Evolutionary conservation across 2,888 invertebrate species (phyloP).

Genomic region (Tuberolachnus salignus): DNA sequence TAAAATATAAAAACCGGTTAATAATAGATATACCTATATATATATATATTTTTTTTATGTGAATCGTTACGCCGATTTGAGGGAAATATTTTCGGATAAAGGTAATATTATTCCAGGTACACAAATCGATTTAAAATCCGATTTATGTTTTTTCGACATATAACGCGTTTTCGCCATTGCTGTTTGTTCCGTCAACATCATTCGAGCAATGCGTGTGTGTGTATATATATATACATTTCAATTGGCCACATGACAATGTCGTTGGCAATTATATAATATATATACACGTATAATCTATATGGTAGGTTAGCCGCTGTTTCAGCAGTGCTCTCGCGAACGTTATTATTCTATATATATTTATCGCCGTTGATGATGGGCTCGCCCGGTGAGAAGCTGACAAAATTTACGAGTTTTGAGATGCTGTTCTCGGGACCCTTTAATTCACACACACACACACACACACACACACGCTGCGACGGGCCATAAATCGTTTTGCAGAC

Average conservation of each 20-base stretch:
- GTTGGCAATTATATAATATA: not conserved
- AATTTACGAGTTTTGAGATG: slow-evolving; percentile 36
- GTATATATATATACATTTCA: slow-evolving; percentile 15
- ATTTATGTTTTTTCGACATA: slow-evolving; percentile 10
- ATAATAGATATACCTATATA: no score
- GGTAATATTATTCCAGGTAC: no score
- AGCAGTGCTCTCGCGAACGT: not conserved
- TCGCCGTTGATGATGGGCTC: not conserved
- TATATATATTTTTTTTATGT: no score
- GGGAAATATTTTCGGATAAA: no score
- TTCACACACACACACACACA: slow-evolving; percentile 17
- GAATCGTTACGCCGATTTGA: no score
- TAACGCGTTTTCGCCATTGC: not conserved
- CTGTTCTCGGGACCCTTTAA: slow-evolving; percentile 27
- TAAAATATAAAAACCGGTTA: no score
- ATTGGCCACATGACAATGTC: slow-evolving; percentile 17
- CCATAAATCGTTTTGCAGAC: slow-evolving; percentile 25
- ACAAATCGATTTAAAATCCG: slow-evolving; percentile 15
- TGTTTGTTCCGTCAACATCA: slow-evolving; percentile 6
- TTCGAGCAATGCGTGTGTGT: no score
- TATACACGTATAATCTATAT: not conserved
- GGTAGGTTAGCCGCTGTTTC: not conserved
- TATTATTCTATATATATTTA: slow-evolving; percentile 10
- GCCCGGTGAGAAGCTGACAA: not conserved
- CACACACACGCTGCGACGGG: not conserved